Conservation (phyloP, 2,113 vertebrate genomes). For the Hippoglossus stenolepis region DNA sequence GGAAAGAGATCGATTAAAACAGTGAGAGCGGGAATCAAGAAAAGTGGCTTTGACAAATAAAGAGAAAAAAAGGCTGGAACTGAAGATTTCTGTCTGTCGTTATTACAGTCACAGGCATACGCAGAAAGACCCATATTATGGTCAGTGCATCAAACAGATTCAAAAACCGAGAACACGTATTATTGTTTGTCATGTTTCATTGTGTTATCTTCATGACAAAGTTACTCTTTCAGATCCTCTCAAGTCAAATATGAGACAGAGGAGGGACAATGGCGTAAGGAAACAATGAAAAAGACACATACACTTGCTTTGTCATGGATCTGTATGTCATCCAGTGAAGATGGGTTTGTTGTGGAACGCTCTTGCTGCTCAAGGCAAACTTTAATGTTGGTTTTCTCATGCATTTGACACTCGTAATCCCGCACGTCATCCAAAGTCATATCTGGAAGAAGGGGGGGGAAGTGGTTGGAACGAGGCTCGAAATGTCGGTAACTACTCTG, state of each 20-base stretch:
- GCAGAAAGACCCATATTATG: background rate
- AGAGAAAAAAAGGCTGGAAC: background rate
- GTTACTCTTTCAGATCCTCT: too few relatives aligned
- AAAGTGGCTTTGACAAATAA: background rate
- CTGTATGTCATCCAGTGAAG: conserved; percentile 94
- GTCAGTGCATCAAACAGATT: background rate
- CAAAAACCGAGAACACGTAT: background rate
- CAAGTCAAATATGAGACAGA: conserved; percentile 9
- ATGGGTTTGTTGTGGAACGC: conserved; percentile 87
- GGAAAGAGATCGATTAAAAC: conserved; percentile 31
- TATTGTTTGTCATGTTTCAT: too few relatives aligned
- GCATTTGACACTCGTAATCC: conserved; percentile 98
- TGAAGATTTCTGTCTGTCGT: background rate
- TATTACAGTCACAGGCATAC: background rate
- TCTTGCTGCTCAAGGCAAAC: conserved; percentile 92
- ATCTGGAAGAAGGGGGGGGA: conserved; percentile 91
- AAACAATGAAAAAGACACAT: conserved; percentile 77
- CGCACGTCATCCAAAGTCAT: conserved; percentile 99
- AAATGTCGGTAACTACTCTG: conserved; percentile 86
- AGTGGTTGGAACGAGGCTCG: conserved; percentile 49
- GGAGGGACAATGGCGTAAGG: conserved; percentile 29
- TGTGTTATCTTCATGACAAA: background rate
- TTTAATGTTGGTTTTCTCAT: conserved; percentile 99
- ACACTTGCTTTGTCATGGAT: conserved; percentile 95
- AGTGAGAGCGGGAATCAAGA: background rate